Evolutionary conservation across 1,140 invertebrate genomes (phyloP), one percentile per base, ranked within the genome.

Genomic region (Leptinotarsa lineolata): DNA sequence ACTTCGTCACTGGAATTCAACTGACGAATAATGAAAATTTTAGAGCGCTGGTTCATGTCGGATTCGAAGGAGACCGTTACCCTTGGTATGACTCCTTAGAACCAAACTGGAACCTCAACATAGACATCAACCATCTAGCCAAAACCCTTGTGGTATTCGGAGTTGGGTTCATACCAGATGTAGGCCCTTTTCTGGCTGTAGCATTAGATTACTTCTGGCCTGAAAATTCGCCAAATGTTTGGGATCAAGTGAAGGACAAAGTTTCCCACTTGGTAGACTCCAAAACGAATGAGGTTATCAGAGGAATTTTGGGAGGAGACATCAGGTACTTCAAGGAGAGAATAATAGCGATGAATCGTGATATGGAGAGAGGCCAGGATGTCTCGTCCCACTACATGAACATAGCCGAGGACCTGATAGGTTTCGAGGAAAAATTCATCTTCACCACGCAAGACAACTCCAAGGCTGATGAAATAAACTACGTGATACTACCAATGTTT

Each of bases 241-340:
- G 68, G 68, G 68, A 69, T 15, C 46, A 69, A 22, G 24, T 69
- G 44, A 48, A 59, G 21, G 48, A 69, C 15, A 13, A 69, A 39
- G 68, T 69, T 1, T 54, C 11, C 12, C 11, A 20, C 18, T 59
- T 69, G 20, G 46, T 69, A 11, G 68, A 69, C 46, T 11, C 44
- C 5, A 69, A 69, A 58, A 54, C 45, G 1, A 20, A n/a, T 12
- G 45, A 69, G 16, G 48, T 45, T 13, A 69, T 69, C 46, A 54
- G 24, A 5, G 68, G 45, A 39, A 58, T 69, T 13, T 30, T 69
- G 44, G 48, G 45, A 18, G 68, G 44, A 18, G 68, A 69, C 5
- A 18, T 69, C 68, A 69, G 45, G 15, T 20, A 58, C 20, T 15
- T 22, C 15, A 54, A 48, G 15, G 45, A 22, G 20, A 69, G 44